Percentiles rank a stretch among this genome's conserved stretches.
Evolutionary conservation across 2,113 vertebrate species (phyloP).

Genomic region (Crotalus tigris): DNA sequence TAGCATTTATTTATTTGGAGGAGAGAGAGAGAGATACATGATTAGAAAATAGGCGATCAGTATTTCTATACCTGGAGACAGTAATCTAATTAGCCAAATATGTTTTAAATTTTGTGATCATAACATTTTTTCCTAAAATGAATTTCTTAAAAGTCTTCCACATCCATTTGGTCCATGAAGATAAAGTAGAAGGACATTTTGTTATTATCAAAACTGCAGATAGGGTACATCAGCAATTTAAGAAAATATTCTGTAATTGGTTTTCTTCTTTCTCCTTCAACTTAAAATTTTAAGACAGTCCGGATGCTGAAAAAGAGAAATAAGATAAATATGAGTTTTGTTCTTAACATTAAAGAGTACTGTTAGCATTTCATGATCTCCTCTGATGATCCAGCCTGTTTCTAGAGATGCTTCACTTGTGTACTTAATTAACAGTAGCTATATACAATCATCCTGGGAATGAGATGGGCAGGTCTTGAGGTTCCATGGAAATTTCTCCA

Average conservation of each 20-base stretch:
- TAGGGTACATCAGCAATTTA: not conserved
- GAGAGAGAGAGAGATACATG: not conserved
- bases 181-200: not conserved
- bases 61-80: not conserved
- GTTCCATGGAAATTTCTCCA: not conserved
- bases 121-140: not conserved
- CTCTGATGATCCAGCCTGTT: not conserved
- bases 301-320: slow-evolving; percentile 15
- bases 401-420: not conserved
- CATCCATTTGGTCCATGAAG: not conserved
- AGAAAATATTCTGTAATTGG: not conserved
- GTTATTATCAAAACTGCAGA: not conserved
- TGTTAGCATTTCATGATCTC: not conserved
- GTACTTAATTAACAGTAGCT: not conserved
- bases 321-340: not conserved
- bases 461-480: not conserved
- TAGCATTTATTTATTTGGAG: not conserved
- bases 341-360: not conserved
- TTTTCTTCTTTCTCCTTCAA: not conserved
- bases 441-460: not conserved
- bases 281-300: slow-evolving; percentile 9
- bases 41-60: not conserved
- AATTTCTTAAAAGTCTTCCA: not conserved
- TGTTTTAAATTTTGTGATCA: not conserved
- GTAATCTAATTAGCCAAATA: not conserved